Evolutionary conservation across 2,888 invertebrate species (phyloP).

Genomic region (Phymatocera aterrima): DNA sequence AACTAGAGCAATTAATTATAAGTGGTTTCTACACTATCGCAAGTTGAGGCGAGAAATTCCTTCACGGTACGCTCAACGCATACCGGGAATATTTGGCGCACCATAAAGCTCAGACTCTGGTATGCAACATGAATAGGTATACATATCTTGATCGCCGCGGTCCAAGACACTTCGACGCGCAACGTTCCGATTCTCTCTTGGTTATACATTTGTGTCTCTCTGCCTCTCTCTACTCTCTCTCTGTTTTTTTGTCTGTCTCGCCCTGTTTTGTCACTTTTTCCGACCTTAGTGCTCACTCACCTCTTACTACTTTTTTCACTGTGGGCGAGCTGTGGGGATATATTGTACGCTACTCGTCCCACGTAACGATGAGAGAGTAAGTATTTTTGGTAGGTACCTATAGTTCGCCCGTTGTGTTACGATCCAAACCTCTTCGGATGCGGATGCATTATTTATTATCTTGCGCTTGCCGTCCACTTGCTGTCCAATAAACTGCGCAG

Average conservation of each 20-base stretch:
- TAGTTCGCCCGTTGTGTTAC: constrained; percentile 15
- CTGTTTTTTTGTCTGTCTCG: neutral
- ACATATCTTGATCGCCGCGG: constrained; percentile 15
- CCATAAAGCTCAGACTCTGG: constrained; percentile 64
- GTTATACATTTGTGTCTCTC: neutral
- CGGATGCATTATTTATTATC: constrained; percentile 40
- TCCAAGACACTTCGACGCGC: neutral
- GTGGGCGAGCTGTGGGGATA: neutral
- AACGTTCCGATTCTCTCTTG: neutral
- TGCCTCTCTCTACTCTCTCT: too few relatives aligned
- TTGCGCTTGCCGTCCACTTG: constrained; percentile 31
- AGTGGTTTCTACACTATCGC: constrained; percentile 61
- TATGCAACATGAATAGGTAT: constrained; percentile 57
- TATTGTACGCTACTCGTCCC: neutral
- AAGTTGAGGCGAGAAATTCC: constrained; percentile 64
- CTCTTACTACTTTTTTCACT: neutral
- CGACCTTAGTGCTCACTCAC: neutral
- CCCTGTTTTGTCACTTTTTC: neutral
- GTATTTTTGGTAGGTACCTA: constrained; percentile 16
- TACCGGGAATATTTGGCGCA: constrained; percentile 65
- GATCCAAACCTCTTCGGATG: constrained; percentile 7
- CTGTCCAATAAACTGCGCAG: constrained; percentile 32
- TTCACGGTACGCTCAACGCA: constrained; percentile 53
- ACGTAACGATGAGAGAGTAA: constrained; percentile 15
- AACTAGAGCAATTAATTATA: constrained; percentile 69